Evolutionary conservation across 2,797 vertebrate species (phyloP).

Genomic region (Parauchenoglanis punctatus): DNA sequence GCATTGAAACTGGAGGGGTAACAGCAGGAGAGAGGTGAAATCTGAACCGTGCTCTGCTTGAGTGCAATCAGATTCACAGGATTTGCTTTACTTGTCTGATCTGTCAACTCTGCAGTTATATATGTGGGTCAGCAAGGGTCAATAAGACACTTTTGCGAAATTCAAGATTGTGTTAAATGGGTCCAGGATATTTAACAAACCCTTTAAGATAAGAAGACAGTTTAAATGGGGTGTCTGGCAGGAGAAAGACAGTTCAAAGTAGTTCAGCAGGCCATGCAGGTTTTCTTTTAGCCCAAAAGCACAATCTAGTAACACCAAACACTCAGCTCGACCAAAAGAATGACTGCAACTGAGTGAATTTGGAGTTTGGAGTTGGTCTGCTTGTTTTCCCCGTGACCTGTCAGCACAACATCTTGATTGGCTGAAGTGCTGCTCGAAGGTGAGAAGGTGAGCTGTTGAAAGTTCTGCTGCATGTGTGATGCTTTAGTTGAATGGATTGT

Average conservation of each 20-base stretch:
- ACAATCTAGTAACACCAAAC: conserved; percentile 15
- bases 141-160: conserved; percentile 25
- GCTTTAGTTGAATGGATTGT: conserved; percentile 15
- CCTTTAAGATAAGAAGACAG: conserved; percentile 28
- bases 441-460: conserved; percentile 20
- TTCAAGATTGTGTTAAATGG: conserved; percentile 27
- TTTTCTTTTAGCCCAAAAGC: neutral
- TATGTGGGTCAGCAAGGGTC: conserved; percentile 24
- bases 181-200: conserved; percentile 16
- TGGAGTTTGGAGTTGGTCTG: neutral
- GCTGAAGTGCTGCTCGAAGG: neutral
- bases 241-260: conserved; percentile 42
- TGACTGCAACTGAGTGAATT: neutral
- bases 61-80: conserved; percentile 22
- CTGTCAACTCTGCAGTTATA: conserved; percentile 25
- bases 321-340: neutral
- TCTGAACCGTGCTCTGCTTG: conserved; percentile 28
- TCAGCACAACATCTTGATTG: conserved; percentile 21
- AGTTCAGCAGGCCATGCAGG: conserved; percentile 16
- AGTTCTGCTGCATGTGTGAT: conserved; percentile 10
- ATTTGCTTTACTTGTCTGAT: conserved; percentile 35
- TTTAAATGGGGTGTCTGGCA: conserved; percentile 10
- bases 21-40: conserved; percentile 34
- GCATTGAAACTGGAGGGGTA: conserved; percentile 56
- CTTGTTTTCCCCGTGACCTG: conserved; percentile 12